These are phyloP conservation scores for Apoda limacodes DNA, from an alignment of 2,888 invertebrate species.

Conservation along the genomic window DNA sequence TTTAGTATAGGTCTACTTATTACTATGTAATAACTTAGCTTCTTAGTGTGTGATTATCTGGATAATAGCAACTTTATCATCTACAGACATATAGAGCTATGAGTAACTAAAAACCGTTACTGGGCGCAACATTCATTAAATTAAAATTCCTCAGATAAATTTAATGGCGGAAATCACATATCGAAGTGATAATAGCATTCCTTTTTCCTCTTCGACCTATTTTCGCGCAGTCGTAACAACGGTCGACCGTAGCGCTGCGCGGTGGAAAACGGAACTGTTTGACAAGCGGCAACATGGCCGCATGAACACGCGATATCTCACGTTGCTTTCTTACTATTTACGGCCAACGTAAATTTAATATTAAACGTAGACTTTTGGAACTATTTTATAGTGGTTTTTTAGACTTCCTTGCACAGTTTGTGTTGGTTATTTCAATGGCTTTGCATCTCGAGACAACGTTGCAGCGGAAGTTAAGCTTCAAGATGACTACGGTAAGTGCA, in stretches of 20 bases:
- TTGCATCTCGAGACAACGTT: constrained; percentile 63
- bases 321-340: constrained; percentile 38
- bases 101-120: too few species aligned
- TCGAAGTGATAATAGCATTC: too few species aligned
- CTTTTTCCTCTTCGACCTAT: too few species aligned
- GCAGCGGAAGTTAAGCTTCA: constrained; percentile 67
- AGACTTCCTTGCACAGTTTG: constrained; percentile 31
- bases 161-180: too few species aligned
- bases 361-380: constrained; percentile 41
- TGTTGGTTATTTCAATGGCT: constrained; percentile 42
- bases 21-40: too few species aligned
- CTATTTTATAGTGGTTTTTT: constrained; percentile 53
- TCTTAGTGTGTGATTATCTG: too few species aligned
- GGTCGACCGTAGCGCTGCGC: constrained; percentile 44
- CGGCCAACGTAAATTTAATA: constrained; percentile 53
- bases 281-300: constrained; percentile 65
- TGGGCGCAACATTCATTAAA: too few species aligned
- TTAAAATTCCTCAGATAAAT: too few species aligned
- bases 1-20: too few species aligned
- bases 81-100: too few species aligned
- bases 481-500: constrained; percentile 69
- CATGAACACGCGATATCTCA: constrained; percentile 61
- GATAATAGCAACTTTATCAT: too few species aligned
- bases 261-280: constrained; percentile 41
- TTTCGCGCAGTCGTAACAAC: constrained; percentile 60